Percentiles rank a stretch among this genome's conserved stretches.
These are phyloP conservation scores for Diaperis boleti DNA, from an alignment of 2,888 invertebrate species.

Conservation along the genomic window DNA sequence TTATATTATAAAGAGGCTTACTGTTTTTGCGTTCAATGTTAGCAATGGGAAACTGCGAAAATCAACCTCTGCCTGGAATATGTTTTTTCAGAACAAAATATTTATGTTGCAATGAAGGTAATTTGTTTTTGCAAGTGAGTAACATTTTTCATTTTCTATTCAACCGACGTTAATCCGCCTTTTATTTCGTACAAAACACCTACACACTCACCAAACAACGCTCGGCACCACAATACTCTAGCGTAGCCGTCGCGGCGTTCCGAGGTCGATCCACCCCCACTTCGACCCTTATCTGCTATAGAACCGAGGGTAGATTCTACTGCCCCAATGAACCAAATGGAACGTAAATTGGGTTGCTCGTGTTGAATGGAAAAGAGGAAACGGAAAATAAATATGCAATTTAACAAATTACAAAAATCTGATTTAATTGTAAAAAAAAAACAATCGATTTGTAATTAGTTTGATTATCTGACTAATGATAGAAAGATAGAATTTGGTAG, in stretches of 20 bases:
- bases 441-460: too few relatives aligned
- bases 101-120: not conserved
- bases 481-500: too few relatives aligned
- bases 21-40: too few relatives aligned
- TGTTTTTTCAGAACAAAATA: not conserved
- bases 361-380: too few relatives aligned
- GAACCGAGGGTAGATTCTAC: conserved; percentile 44
- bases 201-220: conserved; percentile 24
- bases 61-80: too few relatives aligned
- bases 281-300: conserved; percentile 34
- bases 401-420: too few relatives aligned
- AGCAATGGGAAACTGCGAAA: too few relatives aligned
- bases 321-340: conserved; percentile 57
- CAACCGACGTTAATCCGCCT: conserved; percentile 16
- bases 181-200: conserved; percentile 15
- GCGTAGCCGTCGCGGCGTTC: conserved; percentile 47
- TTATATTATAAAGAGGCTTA: too few relatives aligned
- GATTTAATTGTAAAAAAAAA: too few relatives aligned
- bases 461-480: too few relatives aligned
- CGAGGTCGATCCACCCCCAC: conserved; percentile 47
- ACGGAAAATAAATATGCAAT: too few relatives aligned
- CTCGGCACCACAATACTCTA: conserved; percentile 33
- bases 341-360: conserved; percentile 4
- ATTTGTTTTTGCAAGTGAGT: not conserved
- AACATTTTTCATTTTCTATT: conserved; percentile 23